phyloP scores from a whole-genome alignment of 2,797 vertebrate species.

The Urophycis tenuis region DNA sequence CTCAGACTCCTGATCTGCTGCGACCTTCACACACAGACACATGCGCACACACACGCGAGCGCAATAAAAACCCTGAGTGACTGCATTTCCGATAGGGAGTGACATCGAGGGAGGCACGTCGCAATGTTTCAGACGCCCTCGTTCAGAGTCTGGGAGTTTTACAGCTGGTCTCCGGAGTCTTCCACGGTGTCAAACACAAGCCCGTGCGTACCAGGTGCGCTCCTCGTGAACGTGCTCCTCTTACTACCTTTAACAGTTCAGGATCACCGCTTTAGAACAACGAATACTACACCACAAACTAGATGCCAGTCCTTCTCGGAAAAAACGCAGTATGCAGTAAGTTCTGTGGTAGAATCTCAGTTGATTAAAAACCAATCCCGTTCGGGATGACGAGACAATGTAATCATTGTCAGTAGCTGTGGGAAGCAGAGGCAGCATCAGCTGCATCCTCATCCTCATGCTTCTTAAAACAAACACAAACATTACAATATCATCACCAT shows the following conservation, averaged over 20 bases:
- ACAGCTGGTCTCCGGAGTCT: slow-evolving; percentile 5
- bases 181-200: not conserved
- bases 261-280: not conserved
- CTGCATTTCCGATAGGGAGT: slow-evolving; percentile 7
- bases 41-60: not conserved
- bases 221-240: too few species aligned
- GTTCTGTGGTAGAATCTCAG: too few species aligned
- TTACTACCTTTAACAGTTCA: not conserved
- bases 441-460: not conserved
- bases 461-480: not conserved
- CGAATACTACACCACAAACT: too few species aligned
- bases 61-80: slow-evolving; percentile 8
- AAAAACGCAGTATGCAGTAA: too few species aligned
- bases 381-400: too few species aligned
- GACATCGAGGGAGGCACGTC: not conserved
- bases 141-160: slow-evolving; percentile 7
- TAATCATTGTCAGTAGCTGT: too few species aligned
- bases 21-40: slow-evolving; percentile 34
- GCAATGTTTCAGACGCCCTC: slow-evolving; percentile 10
- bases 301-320: too few species aligned
- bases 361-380: too few species aligned
- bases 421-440: not conserved
- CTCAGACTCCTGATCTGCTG: too few species aligned
- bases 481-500: not conserved
- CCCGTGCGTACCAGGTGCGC: not conserved